Evolutionary conservation across 2,888 invertebrate species (phyloP).

Genomic region (Epirrhoe tristata): DNA sequence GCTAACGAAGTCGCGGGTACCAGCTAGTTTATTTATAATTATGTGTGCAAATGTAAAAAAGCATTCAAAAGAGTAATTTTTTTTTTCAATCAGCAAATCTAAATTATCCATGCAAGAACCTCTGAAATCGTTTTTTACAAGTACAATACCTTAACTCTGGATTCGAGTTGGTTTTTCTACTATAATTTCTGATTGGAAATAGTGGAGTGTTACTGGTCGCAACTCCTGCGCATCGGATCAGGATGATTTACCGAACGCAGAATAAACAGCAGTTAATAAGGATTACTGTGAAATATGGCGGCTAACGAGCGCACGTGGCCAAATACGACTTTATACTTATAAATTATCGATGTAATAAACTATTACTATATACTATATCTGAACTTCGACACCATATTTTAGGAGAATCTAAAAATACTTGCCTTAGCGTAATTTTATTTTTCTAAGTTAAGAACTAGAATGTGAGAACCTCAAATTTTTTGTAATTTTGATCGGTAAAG

Average conservation of each 20-base stretch:
- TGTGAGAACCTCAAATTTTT: too few relatives aligned
- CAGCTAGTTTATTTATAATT: too few relatives aligned
- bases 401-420: not conserved
- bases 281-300: slow-evolving; percentile 49
- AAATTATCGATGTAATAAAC: slow-evolving; percentile 38
- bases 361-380: slow-evolving; percentile 10
- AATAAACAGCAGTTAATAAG: slow-evolving; percentile 27
- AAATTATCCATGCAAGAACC: too few relatives aligned
- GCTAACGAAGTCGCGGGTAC: too few relatives aligned
- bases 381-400: not conserved
- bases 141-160: too few relatives aligned
- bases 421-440: too few relatives aligned
- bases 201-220: slow-evolving; percentile 14
- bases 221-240: slow-evolving; percentile 47
- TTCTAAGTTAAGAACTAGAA: too few relatives aligned
- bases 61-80: too few relatives aligned
- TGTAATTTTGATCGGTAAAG: too few relatives aligned
- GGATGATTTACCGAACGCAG: slow-evolving; percentile 45
- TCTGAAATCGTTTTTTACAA: too few relatives aligned
- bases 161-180: not conserved
- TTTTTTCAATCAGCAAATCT: too few relatives aligned
- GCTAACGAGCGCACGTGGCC: slow-evolving; percentile 47
- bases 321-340: slow-evolving; percentile 39
- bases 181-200: not conserved
- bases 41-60: too few relatives aligned